phyloP scores from a whole-genome alignment of 2,888 invertebrate species.

The Argynnis bischoffii region DNA sequence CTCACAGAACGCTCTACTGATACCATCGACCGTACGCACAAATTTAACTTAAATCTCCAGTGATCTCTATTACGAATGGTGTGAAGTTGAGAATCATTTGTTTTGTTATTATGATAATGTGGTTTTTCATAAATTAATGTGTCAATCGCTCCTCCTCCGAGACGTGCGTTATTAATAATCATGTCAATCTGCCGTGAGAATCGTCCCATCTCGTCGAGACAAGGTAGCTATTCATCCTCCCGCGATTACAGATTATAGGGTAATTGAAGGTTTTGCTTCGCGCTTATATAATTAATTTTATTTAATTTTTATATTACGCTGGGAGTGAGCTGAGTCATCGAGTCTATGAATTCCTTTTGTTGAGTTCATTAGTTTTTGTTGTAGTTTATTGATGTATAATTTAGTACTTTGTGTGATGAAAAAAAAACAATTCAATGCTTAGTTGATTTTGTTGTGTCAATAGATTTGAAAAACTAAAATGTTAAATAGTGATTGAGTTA shows the following conservation, averaged over 20 bases:
- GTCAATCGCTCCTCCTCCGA: slow-evolving; percentile 74
- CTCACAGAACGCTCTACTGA: slow-evolving; percentile 58
- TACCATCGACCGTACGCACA: slow-evolving; percentile 58
- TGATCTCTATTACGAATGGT: slow-evolving; percentile 26
- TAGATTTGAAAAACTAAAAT: slow-evolving; percentile 11
- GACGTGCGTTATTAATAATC: slow-evolving; percentile 68
- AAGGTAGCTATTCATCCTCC: slow-evolving; percentile 71
- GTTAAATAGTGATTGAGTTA: not conserved
- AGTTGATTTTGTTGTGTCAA: slow-evolving; percentile 11
- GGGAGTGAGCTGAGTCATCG: slow-evolving; percentile 68
- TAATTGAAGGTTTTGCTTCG: slow-evolving; percentile 71
- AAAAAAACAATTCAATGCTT: not conserved
- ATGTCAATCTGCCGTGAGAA: slow-evolving; percentile 78
- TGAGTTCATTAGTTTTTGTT: slow-evolving; percentile 25
- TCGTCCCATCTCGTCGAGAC: slow-evolving; percentile 56
- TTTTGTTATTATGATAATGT: slow-evolving; percentile 30
- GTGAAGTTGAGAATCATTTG: slow-evolving; percentile 44
- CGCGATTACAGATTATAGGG: slow-evolving; percentile 70
- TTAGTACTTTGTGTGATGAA: slow-evolving; percentile 20
- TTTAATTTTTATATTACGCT: slow-evolving; percentile 65
- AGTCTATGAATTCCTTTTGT: slow-evolving; percentile 38
- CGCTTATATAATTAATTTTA: slow-evolving; percentile 70
- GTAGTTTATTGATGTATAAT: slow-evolving; percentile 28
- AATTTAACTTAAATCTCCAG: slow-evolving; percentile 41
- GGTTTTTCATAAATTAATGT: slow-evolving; percentile 67